A percentile compares a stretch with the other conserved stretches of the same genome.
phyloP scores from a whole-genome alignment of 2,113 vertebrate species.

The Melospiza georgiana region DNA sequence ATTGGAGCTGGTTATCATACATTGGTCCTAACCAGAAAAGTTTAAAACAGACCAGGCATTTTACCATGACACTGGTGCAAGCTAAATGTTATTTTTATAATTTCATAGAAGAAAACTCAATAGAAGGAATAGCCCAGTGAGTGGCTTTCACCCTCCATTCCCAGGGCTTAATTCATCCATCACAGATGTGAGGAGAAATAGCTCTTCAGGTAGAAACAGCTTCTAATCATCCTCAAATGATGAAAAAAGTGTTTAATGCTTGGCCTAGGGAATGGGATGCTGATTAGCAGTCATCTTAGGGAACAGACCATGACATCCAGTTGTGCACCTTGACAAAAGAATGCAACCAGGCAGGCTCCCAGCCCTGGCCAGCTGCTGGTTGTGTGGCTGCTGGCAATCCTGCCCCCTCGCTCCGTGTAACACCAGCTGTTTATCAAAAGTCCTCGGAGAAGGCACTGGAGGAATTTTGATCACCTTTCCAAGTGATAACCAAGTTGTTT shows the following conservation, averaged over 20 bases:
- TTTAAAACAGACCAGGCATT: neutral
- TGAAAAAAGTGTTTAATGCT: neutral
- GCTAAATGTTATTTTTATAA: neutral
- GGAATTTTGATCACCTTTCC: neutral
- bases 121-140: neutral
- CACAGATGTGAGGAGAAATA: neutral
- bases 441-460: neutral
- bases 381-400: neutral
- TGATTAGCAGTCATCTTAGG: neutral
- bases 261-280: neutral
- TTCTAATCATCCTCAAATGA: neutral
- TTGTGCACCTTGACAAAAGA: neutral
- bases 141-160: neutral
- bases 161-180: neutral
- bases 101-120: neutral
- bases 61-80: neutral
- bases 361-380: neutral
- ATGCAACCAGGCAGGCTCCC: neutral
- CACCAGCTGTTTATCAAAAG: neutral
- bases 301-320: neutral
- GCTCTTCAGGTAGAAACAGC: neutral
- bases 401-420: accelerated
- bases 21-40: neutral
- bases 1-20: neutral
- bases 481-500: neutral